Percentiles rank a stretch among this genome's conserved stretches.
phyloP scores from a whole-genome alignment of 1,140 invertebrate genomes.

The Plodia interpunctella region DNA sequence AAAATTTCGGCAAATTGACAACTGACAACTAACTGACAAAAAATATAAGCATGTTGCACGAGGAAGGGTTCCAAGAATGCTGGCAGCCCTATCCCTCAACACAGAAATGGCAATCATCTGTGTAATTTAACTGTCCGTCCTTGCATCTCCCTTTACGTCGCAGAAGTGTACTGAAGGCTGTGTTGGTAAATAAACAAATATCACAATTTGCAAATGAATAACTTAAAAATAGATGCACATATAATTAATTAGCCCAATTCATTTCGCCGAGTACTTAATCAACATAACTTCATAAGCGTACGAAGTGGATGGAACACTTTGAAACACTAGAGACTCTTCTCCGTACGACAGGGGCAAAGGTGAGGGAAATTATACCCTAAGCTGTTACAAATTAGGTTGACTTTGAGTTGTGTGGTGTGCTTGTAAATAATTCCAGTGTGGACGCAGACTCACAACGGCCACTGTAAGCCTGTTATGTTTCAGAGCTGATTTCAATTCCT shows the following conservation, averaged over 20 bases:
- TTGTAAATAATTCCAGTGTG: slow-evolving; percentile 2
- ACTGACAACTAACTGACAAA: no score
- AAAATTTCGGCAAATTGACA: no score
- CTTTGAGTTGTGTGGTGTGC: background rate
- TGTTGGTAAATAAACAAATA: no score
- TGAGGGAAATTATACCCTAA: background rate
- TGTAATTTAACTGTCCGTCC: no score
- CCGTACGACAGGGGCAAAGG: background rate
- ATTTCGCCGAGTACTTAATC: background rate
- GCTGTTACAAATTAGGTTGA: background rate
- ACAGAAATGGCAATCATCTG: no score
- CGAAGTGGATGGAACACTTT: background rate
- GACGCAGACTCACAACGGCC: background rate
- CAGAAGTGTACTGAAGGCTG: background rate
- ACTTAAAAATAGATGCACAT: background rate
- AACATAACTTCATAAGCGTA: background rate
- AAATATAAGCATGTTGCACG: no score
- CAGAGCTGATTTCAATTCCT: background rate
- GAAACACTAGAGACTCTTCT: background rate
- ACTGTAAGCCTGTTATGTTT: background rate
- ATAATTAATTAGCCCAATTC: slow-evolving; percentile 1
- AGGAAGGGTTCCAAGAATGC: no score
- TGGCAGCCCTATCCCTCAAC: no score
- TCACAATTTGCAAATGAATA: background rate
- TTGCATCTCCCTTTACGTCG: no score